A percentile compares a stretch with the other conserved stretches of the same genome.
These are phyloP conservation scores for Misgurnus mizolepis DNA, from an alignment of 2,113 vertebrate species.

Conservation along the genomic window DNA sequence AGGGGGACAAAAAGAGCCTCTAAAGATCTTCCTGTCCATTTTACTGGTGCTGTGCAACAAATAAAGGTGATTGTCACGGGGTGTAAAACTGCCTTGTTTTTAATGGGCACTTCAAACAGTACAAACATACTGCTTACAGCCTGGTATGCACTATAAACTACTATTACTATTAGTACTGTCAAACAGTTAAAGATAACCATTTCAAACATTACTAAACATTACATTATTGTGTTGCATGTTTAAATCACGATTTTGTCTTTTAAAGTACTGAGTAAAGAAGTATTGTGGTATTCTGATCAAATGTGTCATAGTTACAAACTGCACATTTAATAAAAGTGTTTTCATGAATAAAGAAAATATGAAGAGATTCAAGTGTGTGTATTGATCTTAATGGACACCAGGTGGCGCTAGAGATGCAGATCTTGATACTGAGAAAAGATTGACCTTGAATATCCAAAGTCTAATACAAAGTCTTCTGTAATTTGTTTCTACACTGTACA, in stretches of 20 bases:
- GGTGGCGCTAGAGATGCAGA: conserved; percentile 60
- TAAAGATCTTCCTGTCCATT: conserved; percentile 48
- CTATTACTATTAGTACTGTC: too few species aligned
- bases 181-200: too few species aligned
- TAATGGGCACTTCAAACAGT: conserved; percentile 52
- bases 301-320: too few species aligned
- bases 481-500: too few species aligned
- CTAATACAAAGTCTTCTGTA: too few species aligned
- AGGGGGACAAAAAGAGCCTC: conserved; percentile 36
- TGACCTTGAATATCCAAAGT: conserved; percentile 38
- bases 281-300: too few species aligned
- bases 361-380: too few species aligned
- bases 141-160: too few species aligned
- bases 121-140: not conserved
- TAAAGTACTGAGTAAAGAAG: too few species aligned
- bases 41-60: conserved; percentile 55
- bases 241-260: not conserved
- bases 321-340: too few species aligned
- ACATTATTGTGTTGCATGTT: not conserved
- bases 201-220: not conserved
- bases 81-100: conserved; percentile 43
- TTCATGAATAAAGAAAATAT: too few species aligned
- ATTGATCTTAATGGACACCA: conserved; percentile 52
- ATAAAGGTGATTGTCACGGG: conserved; percentile 50
- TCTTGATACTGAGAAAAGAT: not conserved